Evolutionary conservation across 2,113 vertebrate species (phyloP).

Genomic region (Zosterops borbonicus): DNA sequence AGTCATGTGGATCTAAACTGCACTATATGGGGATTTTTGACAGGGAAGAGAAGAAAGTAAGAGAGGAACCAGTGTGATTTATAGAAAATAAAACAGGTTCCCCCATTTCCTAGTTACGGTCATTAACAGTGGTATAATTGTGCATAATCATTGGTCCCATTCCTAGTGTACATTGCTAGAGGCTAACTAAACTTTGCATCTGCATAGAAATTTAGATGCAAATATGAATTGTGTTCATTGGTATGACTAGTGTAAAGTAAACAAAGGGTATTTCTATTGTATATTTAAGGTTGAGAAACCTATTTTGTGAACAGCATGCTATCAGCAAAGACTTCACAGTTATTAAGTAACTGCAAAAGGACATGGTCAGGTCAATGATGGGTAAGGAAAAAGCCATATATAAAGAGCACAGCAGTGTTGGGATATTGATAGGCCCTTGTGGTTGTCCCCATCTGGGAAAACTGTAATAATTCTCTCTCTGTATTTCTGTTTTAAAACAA

Average conservation of each 20-base stretch:
- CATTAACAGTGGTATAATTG: slow-evolving; percentile 28
- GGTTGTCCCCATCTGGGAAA: neutral
- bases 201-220: slow-evolving; percentile 61
- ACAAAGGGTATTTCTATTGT: slow-evolving; percentile 33
- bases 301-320: slow-evolving; percentile 40
- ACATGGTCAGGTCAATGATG: neutral
- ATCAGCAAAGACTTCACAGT: neutral
- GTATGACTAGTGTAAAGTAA: slow-evolving; percentile 48
- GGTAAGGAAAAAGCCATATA: neutral
- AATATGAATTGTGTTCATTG: slow-evolving; percentile 50
- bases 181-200: slow-evolving; percentile 23
- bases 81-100: neutral
- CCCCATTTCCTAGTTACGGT: neutral
- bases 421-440: neutral
- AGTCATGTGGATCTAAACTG: neutral
- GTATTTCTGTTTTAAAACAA: neutral
- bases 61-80: neutral
- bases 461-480: neutral
- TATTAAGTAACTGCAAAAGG: slow-evolving; percentile 41
- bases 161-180: slow-evolving; percentile 10
- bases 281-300: slow-evolving; percentile 50
- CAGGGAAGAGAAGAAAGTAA: neutral
- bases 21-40: neutral
- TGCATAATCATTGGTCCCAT: slow-evolving; percentile 14
- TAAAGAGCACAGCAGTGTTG: neutral